Base-by-base conservation (phyloP, 2,113 vertebrate genomes). In the Solea senegalensis region DNA sequence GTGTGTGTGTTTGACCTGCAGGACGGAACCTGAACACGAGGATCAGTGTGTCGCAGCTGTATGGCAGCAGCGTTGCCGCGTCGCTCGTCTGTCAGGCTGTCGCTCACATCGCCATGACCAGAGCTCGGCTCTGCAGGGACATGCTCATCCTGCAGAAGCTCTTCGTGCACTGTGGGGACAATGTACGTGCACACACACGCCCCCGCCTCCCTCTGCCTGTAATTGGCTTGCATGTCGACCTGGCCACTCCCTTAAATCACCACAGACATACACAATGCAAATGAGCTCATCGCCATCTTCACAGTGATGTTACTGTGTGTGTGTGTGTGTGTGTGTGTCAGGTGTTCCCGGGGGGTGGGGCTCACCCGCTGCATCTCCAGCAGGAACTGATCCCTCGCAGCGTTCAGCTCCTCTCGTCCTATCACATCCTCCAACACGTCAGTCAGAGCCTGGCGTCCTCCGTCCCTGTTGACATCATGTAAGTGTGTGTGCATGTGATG, bases 141-240 rank as follows among this genome's bases (percentile, higher is more conserved):
- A 92, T 98, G 68, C 85, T 98, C 59, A 92, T 98, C 78, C 94
- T 99, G 59, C 95, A 97, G 74, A 96, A 98, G 65, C 93, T 98
- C 0, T 86, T 96, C 74, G 90, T 97, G 72, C 92, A 93, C 13
- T 91, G 96, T 0, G 93, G 95, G 40, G 95, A 97, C 77, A 92
- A 94, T 0, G 97, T 98, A 87, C 0, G 40, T 0, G 0, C 5
- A 6, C 26, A 3, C 44, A 9, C 27, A 39, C 26, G 65, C 28
- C 21, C 21, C 21, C 21, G 21, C 21, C 21, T 21, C 21, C 21
- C 21, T 21, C 21, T 21, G 21, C 21, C 21, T 21, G 21, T 21
- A 21, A 21, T 21, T 21, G 21, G 21, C 1, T 21, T 1, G 21
- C 21, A 21, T 21, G 21, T 21, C 21, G 21, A 21, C 21, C 21